Evolutionary conservation across 2,797 vertebrate species (phyloP), one percentile per base, ranked within the genome.

Genomic region (Adelosebastes latens): DNA sequence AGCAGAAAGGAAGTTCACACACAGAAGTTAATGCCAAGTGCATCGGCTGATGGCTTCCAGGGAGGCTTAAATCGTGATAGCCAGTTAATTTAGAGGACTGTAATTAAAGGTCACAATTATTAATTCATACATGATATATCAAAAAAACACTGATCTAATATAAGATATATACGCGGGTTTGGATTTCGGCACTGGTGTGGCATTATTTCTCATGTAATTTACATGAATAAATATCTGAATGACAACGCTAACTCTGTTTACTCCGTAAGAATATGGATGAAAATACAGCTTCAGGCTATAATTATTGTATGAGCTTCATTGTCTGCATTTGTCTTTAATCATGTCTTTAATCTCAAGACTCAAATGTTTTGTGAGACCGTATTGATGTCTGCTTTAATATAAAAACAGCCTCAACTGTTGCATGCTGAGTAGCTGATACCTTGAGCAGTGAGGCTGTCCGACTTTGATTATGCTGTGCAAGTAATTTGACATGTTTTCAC

Each of bases 61-160:
- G 34, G 58, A 84, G 42, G 70, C 27, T 31, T 42, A 36, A 59
- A 78, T 79, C 42, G 32, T 73, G 63, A 83, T 71, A 72, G 52
- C 22, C 1, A 2, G 25, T 74, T 81, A 66, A 86, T 71, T 79
- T 60, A 76, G 55, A 65, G 12, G 34, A 63, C 62, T 78, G 31
- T 73, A 72, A 87, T 69, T 81, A 84, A 87, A 90, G 72, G 77
- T 86, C 83, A 72, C 10, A 66, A 74, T 86, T 56, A 79, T 79
- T 72, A 75, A 84, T 84, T 87, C 62, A 81, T 77, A 27, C 32
- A 81, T 62, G 42, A 70, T 74, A 67, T 58, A 75, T 79, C 56
- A 85, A 79, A 81, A 63, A 63, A 74, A 10, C 46, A 61, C 42
- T 68, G 24, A 83, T 85, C 25, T 60, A 32, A 71, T 70, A 72